Evolutionary conservation across 92 coral and sea anemone species (phyloP).

Genomic region (Epizoanthus ramosus): DNA sequence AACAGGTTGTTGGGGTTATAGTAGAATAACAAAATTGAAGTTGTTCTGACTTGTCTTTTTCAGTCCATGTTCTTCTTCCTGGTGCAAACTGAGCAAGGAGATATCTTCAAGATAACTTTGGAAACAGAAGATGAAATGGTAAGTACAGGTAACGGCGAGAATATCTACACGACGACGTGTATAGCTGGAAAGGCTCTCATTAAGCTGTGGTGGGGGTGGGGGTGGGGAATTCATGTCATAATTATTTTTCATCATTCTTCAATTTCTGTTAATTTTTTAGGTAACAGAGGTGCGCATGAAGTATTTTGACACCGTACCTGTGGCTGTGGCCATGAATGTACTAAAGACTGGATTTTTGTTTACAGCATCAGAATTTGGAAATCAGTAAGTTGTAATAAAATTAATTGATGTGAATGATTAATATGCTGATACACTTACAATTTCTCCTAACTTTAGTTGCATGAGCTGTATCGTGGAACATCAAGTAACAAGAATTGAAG

Average conservation of each 20-base stretch:
- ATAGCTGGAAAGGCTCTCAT: no score
- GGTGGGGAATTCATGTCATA: no score
- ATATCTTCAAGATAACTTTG: constrained; percentile 91
- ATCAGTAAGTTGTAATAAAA: constrained; percentile 74
- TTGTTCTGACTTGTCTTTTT: constrained; percentile 21
- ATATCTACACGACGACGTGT: no score
- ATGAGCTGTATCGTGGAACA: not conserved
- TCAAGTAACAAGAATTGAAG: not conserved
- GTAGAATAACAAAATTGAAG: not conserved
- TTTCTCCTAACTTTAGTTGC: not conserved
- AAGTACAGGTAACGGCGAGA: not conserved
- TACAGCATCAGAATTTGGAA: constrained; percentile 98
- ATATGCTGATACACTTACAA: no score
- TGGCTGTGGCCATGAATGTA: constrained; percentile 91
- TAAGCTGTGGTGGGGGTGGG: no score
- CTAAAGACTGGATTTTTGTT: constrained; percentile 95
- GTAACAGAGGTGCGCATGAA: constrained; percentile 97
- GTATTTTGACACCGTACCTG: constrained; percentile 96
- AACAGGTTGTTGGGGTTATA: not conserved
- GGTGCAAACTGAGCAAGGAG: constrained; percentile 99
- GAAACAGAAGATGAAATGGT: constrained; percentile 99
- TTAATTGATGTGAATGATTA: no score
- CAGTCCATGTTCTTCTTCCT: constrained; percentile 99
- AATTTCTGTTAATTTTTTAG: constrained; percentile 36
- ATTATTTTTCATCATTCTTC: not conserved